These are phyloP conservation scores for Ectropis crepuscularia DNA, from an alignment of 2,888 invertebrate genomes.

Conservation along the genomic window DNA sequence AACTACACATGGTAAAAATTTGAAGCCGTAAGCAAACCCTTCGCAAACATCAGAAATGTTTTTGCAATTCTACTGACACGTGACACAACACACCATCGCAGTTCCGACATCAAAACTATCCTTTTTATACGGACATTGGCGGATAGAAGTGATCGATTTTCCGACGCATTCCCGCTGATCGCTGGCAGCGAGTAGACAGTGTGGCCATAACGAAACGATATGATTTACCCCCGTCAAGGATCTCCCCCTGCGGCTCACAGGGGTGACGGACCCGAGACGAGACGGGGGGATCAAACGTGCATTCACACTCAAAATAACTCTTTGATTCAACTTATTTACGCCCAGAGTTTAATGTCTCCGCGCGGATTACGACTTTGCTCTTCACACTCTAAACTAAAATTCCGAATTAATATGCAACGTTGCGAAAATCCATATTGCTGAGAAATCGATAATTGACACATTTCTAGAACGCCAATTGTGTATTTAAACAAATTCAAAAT, in stretches of 20 bases:
- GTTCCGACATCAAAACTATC: too few relatives aligned
- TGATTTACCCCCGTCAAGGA: constrained; percentile 25
- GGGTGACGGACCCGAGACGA: constrained; percentile 41
- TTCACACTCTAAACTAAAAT: constrained; percentile 2
- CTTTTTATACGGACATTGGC: too few relatives aligned
- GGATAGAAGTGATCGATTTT: constrained; percentile 2
- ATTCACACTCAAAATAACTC: constrained; percentile 61
- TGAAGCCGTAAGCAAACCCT: too few relatives aligned
- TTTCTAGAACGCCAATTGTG: constrained; percentile 23
- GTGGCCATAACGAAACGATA: constrained; percentile 17
- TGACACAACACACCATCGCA: too few relatives aligned
- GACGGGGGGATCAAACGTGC: constrained; percentile 59
- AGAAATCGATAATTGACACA: constrained; percentile 24
- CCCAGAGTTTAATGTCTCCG: constrained; percentile 26
- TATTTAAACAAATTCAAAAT: constrained; percentile 14
- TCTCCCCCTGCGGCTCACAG: constrained; percentile 31
- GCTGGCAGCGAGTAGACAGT: constrained; percentile 10
- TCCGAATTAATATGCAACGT: constrained; percentile 11
- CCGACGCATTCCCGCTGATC: constrained; percentile 6
- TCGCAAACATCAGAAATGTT: too few relatives aligned
- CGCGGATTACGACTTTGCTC: constrained; percentile 3
- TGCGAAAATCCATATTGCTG: constrained; percentile 13
- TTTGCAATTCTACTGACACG: too few relatives aligned
- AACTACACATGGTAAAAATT: too few relatives aligned
- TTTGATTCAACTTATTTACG: constrained; percentile 50